Evolutionary conservation across 2,888 invertebrate genomes (phyloP), one percentile per base, ranked within the genome.

Genomic region (Dolichomitus sp.): DNA sequence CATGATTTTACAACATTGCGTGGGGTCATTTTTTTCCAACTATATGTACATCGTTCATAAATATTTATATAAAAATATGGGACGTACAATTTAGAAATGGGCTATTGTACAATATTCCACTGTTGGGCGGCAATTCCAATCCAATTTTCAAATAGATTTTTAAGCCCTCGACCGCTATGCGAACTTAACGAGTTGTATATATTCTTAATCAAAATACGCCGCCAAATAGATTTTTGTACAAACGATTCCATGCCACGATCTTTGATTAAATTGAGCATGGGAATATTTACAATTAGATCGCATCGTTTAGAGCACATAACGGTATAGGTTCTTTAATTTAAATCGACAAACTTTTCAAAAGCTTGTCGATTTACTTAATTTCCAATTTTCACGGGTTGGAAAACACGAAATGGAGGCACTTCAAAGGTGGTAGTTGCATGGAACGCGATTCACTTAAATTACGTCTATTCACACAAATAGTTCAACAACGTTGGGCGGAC

Each of bases 31-130:
- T 70, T 73, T 69, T 74, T 72, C 86, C 66, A 65, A 79, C 52
- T 88, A 86, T 86, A 87, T 86, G 70, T 88, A 86, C 88, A 88
- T 79, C 82, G 76, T 77, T 87, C 74, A 86, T 87, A 88, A 87
- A 89, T 86, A 88, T 87, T 86, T 83, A 63, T 88, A 89, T 86
- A 90, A 89, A 91, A 90, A 89, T 90, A 89, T 85, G 76, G 78
- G 85, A 87, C 84, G 80, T 78, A 84, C 76, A 86, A 83, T 86
- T 86, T 81, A 63, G 63, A 66, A 52, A 75, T 52, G 48, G 81
- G 80, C 77, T 68, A 75, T 33, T 77, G 73, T 80, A 85, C 83
- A 83, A 70, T 65, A 27, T 57, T 57, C 61, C 66, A 73, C 14
- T 52, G 57, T 73, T 54, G 17, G 74, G 50, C 66, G 80, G 27